Evolutionary conservation across 2,888 invertebrate genomes (phyloP).

Genomic region (Leucozona laternaria): DNA sequence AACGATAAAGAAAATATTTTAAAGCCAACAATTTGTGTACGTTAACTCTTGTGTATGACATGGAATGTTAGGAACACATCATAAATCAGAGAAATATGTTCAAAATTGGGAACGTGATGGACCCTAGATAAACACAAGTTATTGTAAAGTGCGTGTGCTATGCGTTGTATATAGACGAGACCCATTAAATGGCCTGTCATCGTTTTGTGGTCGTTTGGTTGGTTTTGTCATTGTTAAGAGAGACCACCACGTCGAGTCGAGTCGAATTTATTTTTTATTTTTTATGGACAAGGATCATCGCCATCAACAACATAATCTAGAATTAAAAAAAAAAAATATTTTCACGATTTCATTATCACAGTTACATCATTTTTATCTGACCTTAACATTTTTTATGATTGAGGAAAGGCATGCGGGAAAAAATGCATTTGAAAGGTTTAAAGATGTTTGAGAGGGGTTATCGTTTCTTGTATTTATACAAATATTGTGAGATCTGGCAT

Average conservation of each 20-base stretch:
- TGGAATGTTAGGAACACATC: constrained; percentile 52
- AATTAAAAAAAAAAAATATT: neutral
- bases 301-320: constrained; percentile 38
- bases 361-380: constrained; percentile 62
- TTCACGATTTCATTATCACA: constrained; percentile 33
- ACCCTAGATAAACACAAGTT: constrained; percentile 66
- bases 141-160: constrained; percentile 39
- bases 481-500: neutral
- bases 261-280: constrained; percentile 5
- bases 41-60: constrained; percentile 29
- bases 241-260: constrained; percentile 59
- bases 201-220: constrained; percentile 61
- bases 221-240: constrained; percentile 23
- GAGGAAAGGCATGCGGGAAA: constrained; percentile 1
- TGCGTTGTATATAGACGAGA: constrained; percentile 31
- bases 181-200: constrained; percentile 68
- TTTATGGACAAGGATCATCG: constrained; percentile 2
- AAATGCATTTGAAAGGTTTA: constrained; percentile 18
- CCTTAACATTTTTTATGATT: constrained; percentile 32
- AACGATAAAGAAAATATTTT: constrained; percentile 5
- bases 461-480: constrained; percentile 2
- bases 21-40: constrained; percentile 28
- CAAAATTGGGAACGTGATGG: constrained; percentile 52
- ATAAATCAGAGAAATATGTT: constrained; percentile 61
- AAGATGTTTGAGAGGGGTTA: constrained; percentile 14